phyloP scores from a whole-genome alignment of 2,797 vertebrate species.

The Alca torda region DNA sequence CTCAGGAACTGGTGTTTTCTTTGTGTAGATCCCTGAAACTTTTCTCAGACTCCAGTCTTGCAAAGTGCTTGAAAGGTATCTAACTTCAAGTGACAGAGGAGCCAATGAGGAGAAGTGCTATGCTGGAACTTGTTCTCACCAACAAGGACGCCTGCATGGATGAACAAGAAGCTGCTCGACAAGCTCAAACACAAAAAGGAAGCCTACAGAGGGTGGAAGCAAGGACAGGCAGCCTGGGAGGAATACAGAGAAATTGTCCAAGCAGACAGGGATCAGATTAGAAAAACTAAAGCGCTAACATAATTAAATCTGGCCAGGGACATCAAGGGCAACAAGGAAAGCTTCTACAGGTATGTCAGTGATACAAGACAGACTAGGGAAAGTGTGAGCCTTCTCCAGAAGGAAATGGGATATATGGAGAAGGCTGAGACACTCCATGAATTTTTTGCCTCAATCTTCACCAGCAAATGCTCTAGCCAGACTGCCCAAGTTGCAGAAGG shows the following conservation, averaged over 20 bases:
- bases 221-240: background rate
- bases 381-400: background rate
- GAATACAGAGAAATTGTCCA: background rate
- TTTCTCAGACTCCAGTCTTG: background rate
- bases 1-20: background rate
- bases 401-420: background rate
- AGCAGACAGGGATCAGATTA: background rate
- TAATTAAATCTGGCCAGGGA: background rate
- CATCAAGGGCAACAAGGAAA: background rate
- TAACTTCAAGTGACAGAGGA: background rate
- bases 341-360: background rate
- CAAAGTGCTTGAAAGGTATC: background rate
- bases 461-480: background rate
- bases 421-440: background rate
- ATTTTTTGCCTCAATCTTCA: background rate
- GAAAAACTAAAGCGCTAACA: background rate
- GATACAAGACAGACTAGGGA: background rate
- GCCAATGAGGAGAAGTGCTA: background rate
- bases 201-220: background rate
- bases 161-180: background rate
- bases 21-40: background rate
- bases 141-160: background rate
- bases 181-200: background rate
- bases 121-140: background rate
- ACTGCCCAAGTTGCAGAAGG: background rate